Evolutionary conservation across 37 sponge, comb jelly and placozoan species (phyloP).

Genomic region (Hormiphora californensis): DNA sequence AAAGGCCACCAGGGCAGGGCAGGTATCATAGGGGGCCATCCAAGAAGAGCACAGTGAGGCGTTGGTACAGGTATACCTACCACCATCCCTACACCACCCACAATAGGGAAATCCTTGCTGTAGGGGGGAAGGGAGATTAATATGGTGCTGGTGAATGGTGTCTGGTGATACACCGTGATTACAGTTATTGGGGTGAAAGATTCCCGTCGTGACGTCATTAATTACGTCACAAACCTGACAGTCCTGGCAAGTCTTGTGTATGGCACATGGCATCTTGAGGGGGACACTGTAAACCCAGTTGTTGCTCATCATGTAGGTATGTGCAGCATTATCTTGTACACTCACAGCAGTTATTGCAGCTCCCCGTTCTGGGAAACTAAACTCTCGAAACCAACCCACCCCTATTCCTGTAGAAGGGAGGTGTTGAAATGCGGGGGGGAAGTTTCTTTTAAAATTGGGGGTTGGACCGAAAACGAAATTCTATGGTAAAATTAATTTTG

Average conservation of each 20-base stretch:
- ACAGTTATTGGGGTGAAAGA: not conserved
- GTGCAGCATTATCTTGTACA: too few relatives aligned
- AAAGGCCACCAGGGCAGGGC: slow-evolving; percentile 22
- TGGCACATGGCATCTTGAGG: not conserved
- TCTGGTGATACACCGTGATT: too few relatives aligned
- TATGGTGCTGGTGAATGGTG: not conserved
- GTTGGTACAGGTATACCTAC: not conserved
- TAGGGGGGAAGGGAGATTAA: not conserved
- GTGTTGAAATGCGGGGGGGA: too few relatives aligned
- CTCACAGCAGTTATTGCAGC: too few relatives aligned
- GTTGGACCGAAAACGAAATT: too few relatives aligned
- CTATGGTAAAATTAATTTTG: too few relatives aligned
- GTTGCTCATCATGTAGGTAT: slow-evolving; percentile 1
- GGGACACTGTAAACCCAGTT: not conserved
- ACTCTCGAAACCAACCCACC: too few relatives aligned
- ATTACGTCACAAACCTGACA: not conserved
- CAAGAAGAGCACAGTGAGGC: not conserved
- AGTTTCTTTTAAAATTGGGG: too few relatives aligned
- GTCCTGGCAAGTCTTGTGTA: slow-evolving; percentile 21
- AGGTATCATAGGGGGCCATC: slow-evolving; percentile 45
- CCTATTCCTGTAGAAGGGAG: too few relatives aligned
- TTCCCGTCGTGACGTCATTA: not conserved
- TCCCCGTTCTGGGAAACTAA: too few relatives aligned
- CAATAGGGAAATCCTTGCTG: slow-evolving; percentile 49
- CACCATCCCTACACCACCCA: slow-evolving; percentile 5